Evolutionary conservation across 2,797 vertebrate genomes (phyloP).

Genomic region (Chlorospingus semifuscus): DNA sequence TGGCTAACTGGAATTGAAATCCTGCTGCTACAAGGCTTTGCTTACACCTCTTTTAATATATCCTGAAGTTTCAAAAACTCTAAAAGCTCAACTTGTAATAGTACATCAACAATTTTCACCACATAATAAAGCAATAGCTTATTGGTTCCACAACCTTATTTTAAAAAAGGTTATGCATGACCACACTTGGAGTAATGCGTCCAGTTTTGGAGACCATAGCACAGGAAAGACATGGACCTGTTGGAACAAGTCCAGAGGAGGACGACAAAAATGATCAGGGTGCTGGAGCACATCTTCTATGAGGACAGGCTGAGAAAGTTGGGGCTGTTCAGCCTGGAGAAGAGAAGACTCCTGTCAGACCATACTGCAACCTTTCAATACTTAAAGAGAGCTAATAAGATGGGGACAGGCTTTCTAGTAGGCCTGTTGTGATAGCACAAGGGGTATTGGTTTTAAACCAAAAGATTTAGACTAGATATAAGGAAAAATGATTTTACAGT

Average conservation of each 20-base stretch:
- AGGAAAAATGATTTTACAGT: not conserved
- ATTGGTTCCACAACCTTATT: not conserved
- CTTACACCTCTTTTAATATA: not conserved
- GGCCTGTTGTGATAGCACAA: not conserved
- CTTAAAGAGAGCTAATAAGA: not conserved
- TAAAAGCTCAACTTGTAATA: not conserved
- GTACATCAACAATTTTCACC: not conserved
- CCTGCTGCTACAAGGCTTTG: not conserved
- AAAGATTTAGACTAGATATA: not conserved
- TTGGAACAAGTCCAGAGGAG: not conserved
- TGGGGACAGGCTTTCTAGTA: not conserved
- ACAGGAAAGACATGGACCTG: not conserved
- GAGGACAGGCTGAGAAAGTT: not conserved
- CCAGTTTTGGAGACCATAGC: not conserved
- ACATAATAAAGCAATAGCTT: not conserved
- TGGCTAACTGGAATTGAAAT: not conserved
- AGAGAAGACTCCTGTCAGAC: not conserved
- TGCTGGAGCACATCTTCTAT: not conserved
- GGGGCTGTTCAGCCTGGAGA: not conserved
- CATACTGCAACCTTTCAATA: not conserved
- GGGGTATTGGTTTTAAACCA: not conserved
- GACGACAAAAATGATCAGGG: not conserved
- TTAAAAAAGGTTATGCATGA: not conserved
- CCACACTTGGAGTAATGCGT: accelerated
- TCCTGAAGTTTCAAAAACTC: not conserved